Conservation (phyloP, 92 coral and sea anemone genomes). For the Galaxea fascicularis region DNA sequence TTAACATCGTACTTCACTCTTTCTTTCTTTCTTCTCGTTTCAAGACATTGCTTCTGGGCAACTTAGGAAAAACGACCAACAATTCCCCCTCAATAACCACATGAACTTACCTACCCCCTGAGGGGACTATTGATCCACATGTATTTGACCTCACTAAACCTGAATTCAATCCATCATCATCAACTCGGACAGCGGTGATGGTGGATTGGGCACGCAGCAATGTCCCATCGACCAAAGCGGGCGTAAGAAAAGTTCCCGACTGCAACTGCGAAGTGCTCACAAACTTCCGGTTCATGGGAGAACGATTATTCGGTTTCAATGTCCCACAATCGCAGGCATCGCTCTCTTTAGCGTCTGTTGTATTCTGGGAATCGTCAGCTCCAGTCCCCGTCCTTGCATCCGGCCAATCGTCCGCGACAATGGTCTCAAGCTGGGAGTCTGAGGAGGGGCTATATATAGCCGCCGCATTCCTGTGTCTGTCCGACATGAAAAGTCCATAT, state of each 20-base stretch:
- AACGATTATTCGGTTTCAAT: slow-evolving; percentile 27
- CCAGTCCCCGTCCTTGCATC: slow-evolving; percentile 61
- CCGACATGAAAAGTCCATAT: slow-evolving; percentile 46
- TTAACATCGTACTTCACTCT: too few species aligned
- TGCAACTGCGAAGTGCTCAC: slow-evolving; percentile 65
- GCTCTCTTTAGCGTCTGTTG: slow-evolving; percentile 64
- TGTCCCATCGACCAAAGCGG: slow-evolving; percentile 19
- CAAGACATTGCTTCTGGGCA: too few species aligned
- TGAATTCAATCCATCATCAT: slow-evolving; percentile 73
- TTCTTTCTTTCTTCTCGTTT: too few species aligned
- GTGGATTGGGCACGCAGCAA: slow-evolving; percentile 86
- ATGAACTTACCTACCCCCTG: slow-evolving; percentile 66
- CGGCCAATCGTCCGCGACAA: slow-evolving; percentile 60
- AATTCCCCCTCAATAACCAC: too few species aligned
- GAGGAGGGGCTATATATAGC: slow-evolving; percentile 77
- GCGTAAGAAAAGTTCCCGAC: slow-evolving; percentile 42
- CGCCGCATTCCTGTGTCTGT: slow-evolving; percentile 69
- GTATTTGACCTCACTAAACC: slow-evolving; percentile 62
- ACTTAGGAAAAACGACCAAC: too few species aligned
- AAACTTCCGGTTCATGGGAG: slow-evolving; percentile 60
- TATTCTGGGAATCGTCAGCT: slow-evolving; percentile 25
- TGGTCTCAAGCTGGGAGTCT: slow-evolving; percentile 68
- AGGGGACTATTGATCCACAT: slow-evolving; percentile 55
- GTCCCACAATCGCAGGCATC: slow-evolving; percentile 41
- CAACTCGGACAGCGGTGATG: slow-evolving; percentile 80